These are phyloP conservation scores for Bos taurus DNA, from an alignment of 2,113 vertebrate species.

Conservation along the genomic window DNA sequence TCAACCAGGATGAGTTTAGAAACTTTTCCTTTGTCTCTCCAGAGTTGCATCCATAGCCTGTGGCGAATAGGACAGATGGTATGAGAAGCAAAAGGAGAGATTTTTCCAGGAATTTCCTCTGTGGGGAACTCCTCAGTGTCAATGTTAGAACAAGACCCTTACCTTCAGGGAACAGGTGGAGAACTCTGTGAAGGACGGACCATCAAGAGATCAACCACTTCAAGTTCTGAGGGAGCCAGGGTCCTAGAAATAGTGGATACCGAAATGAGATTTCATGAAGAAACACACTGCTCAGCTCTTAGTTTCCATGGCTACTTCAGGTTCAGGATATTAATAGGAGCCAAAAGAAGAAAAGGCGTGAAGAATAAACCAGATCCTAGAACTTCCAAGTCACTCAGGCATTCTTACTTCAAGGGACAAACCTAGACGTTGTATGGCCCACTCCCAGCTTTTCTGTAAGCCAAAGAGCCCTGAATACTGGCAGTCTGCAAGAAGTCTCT, in stretches of 20 bases:
- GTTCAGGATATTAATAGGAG: slow-evolving; percentile 51
- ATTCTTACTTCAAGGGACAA: slow-evolving; percentile 55
- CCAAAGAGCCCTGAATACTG: not conserved
- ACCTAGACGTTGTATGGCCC: not conserved
- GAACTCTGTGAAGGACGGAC: slow-evolving; percentile 53
- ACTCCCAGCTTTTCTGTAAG: not conserved
- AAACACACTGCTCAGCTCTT: not conserved
- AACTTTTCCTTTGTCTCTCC: slow-evolving; percentile 95
- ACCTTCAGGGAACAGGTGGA: slow-evolving; percentile 43
- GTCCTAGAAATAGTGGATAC: slow-evolving; percentile 51
- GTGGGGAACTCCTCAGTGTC: slow-evolving; percentile 61
- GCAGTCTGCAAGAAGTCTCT: slow-evolving; percentile 28
- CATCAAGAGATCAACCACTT: slow-evolving; percentile 67
- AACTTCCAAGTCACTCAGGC: slow-evolving; percentile 75
- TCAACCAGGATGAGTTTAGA: slow-evolving; percentile 96
- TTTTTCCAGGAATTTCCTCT: slow-evolving; percentile 66
- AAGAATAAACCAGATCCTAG: slow-evolving; percentile 48
- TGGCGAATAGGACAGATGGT: not conserved
- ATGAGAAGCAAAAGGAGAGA: slow-evolving; percentile 36
- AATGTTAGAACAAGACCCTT: slow-evolving; percentile 55
- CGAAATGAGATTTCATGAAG: slow-evolving; percentile 51
- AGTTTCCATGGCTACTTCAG: slow-evolving; percentile 5
- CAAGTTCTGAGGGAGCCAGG: slow-evolving; percentile 40
- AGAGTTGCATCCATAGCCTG: slow-evolving; percentile 80
- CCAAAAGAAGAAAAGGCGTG: not conserved